Evolutionary conservation across 2,888 invertebrate genomes (phyloP).

Genomic region (Cantharis flavilabris): DNA sequence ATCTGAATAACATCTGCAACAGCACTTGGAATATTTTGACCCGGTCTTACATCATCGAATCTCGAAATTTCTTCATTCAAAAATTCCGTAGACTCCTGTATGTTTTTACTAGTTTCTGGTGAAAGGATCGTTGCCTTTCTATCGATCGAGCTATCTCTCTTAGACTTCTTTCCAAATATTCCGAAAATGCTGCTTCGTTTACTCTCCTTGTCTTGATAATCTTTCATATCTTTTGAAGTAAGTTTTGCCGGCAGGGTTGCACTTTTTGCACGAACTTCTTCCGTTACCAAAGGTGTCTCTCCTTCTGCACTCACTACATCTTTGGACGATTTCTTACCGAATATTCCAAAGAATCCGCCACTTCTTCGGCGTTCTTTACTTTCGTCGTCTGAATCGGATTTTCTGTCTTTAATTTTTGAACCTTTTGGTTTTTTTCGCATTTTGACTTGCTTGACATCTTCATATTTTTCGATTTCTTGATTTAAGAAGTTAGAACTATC

Average conservation of each 20-base stretch:
- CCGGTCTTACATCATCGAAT: constrained; percentile 31
- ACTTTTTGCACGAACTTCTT: background rate
- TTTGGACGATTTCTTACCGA: constrained; percentile 42
- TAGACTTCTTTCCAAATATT: constrained; percentile 36
- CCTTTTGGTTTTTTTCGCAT: background rate
- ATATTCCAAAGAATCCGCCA: constrained; percentile 43
- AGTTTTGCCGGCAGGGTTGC: background rate
- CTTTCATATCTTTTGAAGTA: background rate
- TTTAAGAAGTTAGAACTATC: constrained; percentile 14
- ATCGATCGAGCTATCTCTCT: constrained; percentile 20
- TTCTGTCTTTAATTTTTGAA: background rate
- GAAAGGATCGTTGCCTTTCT: constrained; percentile 8
- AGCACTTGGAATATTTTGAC: background rate
- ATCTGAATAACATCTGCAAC: background rate
- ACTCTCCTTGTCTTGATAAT: background rate
- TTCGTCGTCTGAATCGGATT: constrained; percentile 4
- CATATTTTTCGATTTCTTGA: constrained; percentile 15
- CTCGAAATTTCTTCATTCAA: constrained; percentile 34
- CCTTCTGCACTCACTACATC: constrained; percentile 10
- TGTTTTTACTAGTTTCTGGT: constrained; percentile 15
- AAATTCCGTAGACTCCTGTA: constrained; percentile 32
- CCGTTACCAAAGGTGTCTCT: background rate
- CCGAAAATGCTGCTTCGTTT: constrained; percentile 25
- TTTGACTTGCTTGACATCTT: background rate
- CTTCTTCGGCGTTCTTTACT: constrained; percentile 26